Percentiles rank a stretch among this genome's conserved stretches.
These are phyloP conservation scores for Gymnobelideus leadbeateri DNA, from an alignment of 2,113 vertebrate species.

Conservation along the genomic window DNA sequence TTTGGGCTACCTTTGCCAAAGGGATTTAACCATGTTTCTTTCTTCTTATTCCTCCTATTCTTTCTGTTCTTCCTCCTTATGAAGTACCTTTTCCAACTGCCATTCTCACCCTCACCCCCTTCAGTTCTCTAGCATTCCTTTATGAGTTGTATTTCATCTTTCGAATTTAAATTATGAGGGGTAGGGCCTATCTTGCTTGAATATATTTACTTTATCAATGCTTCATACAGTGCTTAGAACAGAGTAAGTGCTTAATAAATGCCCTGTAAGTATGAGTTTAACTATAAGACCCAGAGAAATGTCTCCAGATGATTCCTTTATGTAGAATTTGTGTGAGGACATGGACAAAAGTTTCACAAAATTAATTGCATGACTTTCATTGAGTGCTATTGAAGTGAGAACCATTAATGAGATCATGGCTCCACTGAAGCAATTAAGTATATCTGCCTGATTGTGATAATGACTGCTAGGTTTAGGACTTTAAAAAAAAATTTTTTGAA, in stretches of 20 bases:
- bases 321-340: neutral
- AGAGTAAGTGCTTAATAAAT: neutral
- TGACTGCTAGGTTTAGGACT: neutral
- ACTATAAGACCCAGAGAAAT: neutral
- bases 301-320: neutral
- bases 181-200: neutral
- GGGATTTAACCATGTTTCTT: neutral
- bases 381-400: neutral
- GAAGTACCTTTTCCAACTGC: neutral
- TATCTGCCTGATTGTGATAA: neutral
- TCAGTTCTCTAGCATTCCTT: neutral
- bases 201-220: neutral
- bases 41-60: neutral
- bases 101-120: neutral
- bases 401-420: neutral
- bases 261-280: neutral
- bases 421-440: neutral
- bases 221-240: neutral
- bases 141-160: neutral
- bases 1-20: neutral
- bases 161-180: neutral
- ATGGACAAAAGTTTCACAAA: neutral
- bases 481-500: neutral
- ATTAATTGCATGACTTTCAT: neutral
- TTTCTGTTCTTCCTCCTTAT: neutral